Base-by-base conservation (phyloP, 1,140 invertebrate species). In the Aricia agestis region DNA sequence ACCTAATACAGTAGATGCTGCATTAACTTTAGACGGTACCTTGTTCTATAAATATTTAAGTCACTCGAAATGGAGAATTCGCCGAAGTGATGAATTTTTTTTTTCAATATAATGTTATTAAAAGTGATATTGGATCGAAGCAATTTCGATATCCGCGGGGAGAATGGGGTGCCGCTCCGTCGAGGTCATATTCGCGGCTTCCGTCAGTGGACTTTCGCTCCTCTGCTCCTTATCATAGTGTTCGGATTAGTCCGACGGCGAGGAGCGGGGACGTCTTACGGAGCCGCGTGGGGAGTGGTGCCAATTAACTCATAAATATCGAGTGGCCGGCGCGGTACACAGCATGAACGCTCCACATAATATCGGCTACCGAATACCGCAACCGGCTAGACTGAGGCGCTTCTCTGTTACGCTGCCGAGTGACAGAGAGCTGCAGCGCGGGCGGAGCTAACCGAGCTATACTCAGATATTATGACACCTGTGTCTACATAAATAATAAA, bases 221-320 rank as follows among this genome's bases (percentile, higher is more conserved):
- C 6, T 19, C 5, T 18, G 18, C n/a, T 2, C 3, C 2, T 59
- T 2, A 25, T 11, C 19, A 19, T 63, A 63, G 19, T 0, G 59
- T 52, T 15, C 19, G 17, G 10, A 11, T 31, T 19, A 9, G 6
- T 19, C 18, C 59, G 18, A 9, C 18, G 3, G 10, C 11, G 4
- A 3, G 10, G 4, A 1, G 18, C 59, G 6, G 59, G 6, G 31
- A 9, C 59, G 59, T 63, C 45, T 11, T 52, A 13, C 9, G 10
- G 45, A 1, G 10, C 19, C 6, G 3, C 58, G 58, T 18, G 58
- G 58, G 17, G 18, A n/a, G 17, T 18, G 59, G 18, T 63, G 59
- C 59, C 59, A 63, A 63, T 63, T 63, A 63, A 63, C 59, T 25
- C 59, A 63, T 63, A 63, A 63, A 63, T 63, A 52, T 52, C 36